Evolutionary conservation across 2,888 invertebrate species (phyloP).

Genomic region (Leucophenga maculata): DNA sequence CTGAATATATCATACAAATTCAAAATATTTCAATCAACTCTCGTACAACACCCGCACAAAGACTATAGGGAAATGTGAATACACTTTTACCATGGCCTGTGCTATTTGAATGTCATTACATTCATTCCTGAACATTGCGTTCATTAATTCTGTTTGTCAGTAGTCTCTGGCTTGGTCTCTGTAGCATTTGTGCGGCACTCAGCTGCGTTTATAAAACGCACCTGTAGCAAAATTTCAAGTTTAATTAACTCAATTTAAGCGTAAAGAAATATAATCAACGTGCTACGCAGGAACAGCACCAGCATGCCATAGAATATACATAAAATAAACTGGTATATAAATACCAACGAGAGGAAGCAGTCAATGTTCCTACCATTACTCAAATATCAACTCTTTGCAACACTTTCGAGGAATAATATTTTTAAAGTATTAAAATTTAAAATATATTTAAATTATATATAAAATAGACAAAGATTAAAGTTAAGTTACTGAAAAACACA

Average conservation of each 20-base stretch:
- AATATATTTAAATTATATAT: no score
- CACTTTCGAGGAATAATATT: slow-evolving; percentile 26
- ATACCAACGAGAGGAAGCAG: slow-evolving; percentile 26
- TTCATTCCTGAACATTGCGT: slow-evolving; percentile 43
- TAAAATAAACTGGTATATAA: no score
- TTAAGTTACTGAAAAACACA: neutral
- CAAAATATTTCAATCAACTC: no score
- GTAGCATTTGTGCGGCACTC: slow-evolving; percentile 33
- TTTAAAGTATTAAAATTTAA: no score
- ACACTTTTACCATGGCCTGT: neutral
- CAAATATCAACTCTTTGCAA: slow-evolving; percentile 43
- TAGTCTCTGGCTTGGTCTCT: slow-evolving; percentile 39
- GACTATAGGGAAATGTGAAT: no score
- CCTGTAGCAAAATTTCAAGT: slow-evolving; percentile 36
- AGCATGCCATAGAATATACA: no score
- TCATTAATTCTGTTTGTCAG: slow-evolving; percentile 59
- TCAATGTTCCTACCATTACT: slow-evolving; percentile 22
- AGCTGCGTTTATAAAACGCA: slow-evolving; percentile 24
- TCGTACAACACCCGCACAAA: no score
- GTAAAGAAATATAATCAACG: slow-evolving; percentile 61
- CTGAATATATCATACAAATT: no score
- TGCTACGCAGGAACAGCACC: slow-evolving; percentile 6
- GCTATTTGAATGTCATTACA: slow-evolving; percentile 56
- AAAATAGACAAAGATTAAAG: neutral
- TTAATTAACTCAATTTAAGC: slow-evolving; percentile 65